These are phyloP conservation scores for Ennomos quercinarius DNA, from an alignment of 2,888 invertebrate species.

Conservation along the genomic window DNA sequence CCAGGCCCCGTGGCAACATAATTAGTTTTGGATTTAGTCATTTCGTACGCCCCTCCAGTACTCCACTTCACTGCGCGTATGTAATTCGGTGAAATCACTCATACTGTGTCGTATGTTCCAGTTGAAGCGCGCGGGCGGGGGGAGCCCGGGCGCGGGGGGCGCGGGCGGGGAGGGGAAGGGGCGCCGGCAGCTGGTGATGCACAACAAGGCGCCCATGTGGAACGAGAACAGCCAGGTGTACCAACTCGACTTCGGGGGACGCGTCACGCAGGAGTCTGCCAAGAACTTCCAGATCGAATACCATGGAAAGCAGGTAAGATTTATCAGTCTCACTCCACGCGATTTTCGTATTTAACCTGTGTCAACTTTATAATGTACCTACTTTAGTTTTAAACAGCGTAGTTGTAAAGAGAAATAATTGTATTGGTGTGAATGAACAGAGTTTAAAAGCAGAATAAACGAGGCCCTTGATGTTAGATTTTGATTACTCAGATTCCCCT, in stretches of 20 bases:
- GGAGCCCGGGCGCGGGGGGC: constrained; percentile 30
- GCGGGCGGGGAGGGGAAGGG: constrained; percentile 31
- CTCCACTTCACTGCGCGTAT: too few relatives aligned
- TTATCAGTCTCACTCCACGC: background rate
- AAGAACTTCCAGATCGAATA: constrained; percentile 99
- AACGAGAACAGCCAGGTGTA: constrained; percentile 99
- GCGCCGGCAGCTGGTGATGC: constrained; percentile 95
- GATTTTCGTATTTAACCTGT: too few relatives aligned
- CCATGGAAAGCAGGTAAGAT: constrained; percentile 94
- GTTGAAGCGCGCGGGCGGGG: constrained; percentile 87
- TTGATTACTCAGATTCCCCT: too few relatives aligned
- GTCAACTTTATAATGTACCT: too few relatives aligned
- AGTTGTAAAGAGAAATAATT: too few relatives aligned
- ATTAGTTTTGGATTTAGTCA: too few relatives aligned
- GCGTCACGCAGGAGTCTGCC: constrained; percentile 99
- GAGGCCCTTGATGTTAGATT: too few relatives aligned
- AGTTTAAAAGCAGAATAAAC: too few relatives aligned
- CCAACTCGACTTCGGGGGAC: constrained; percentile 99
- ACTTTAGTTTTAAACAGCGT: background rate
- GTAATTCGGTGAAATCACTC: too few relatives aligned
- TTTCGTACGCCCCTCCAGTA: too few relatives aligned
- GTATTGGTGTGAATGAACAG: too few relatives aligned
- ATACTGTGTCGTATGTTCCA: constrained; percentile 66
- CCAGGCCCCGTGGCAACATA: too few relatives aligned
- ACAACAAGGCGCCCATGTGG: constrained; percentile 99